A percentile compares a stretch with the other conserved stretches of the same genome.
Conservation (phyloP, 1,140 invertebrate genomes). For the Ditylenchus dipsaci region DNA sequence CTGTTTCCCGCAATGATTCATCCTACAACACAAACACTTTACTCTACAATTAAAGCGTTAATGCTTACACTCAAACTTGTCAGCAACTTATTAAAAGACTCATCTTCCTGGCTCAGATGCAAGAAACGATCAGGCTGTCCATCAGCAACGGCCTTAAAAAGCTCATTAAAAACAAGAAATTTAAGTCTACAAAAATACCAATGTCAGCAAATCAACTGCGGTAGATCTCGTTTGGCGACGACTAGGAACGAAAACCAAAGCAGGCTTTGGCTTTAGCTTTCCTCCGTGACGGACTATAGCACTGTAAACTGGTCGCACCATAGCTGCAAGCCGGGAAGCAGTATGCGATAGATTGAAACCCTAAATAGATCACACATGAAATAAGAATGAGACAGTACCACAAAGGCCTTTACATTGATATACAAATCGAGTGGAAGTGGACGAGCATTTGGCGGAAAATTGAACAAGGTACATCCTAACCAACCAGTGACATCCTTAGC, state of each 20-base stretch:
- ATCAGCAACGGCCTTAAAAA: conserved; percentile 84
- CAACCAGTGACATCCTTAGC: conserved; percentile 91
- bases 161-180: too few relatives aligned
- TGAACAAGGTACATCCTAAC: conserved; percentile 93
- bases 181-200: too few relatives aligned
- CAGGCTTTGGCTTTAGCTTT: conserved; percentile 73
- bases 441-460: conserved; percentile 94
- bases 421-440: conserved; percentile 89
- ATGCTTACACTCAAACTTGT: not conserved
- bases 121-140: conserved; percentile 78
- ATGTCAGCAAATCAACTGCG: conserved; percentile 88
- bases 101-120: conserved; percentile 71
- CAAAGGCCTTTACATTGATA: conserved; percentile 66
- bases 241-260: conserved; percentile 92
- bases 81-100: conserved; percentile 60
- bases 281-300: conserved; percentile 78
- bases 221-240: conserved; percentile 85
- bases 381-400: not conserved
- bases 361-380: conserved; percentile 14
- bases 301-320: conserved; percentile 95
- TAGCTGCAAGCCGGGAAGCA: conserved; percentile 84
- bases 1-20: conserved; percentile 70
- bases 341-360: conserved; percentile 97
- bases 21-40: conserved; percentile 68
- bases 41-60: not conserved